Conservation (phyloP, 2,888 invertebrate species). For the Lamellibrachia satsuma region DNA sequence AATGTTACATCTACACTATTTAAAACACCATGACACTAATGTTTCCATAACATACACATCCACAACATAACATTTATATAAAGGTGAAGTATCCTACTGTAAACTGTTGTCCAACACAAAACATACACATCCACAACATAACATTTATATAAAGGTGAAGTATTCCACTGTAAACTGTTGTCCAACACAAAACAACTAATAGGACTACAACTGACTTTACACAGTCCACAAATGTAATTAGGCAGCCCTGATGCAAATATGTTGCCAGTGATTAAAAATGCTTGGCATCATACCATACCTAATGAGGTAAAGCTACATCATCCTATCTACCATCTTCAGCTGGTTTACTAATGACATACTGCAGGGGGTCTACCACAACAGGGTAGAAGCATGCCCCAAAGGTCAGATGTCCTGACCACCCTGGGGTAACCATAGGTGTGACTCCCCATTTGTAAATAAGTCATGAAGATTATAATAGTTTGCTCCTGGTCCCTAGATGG, state of each 20-base stretch:
- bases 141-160: background rate
- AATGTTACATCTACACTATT: background rate
- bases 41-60: background rate
- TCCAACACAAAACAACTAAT: background rate
- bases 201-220: background rate
- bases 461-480: background rate
- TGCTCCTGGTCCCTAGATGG: background rate
- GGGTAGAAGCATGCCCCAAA: background rate
- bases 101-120: background rate
- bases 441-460: background rate
- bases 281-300: background rate
- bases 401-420: background rate
- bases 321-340: background rate
- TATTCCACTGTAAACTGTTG: background rate
- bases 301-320: background rate
- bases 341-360: background rate
- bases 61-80: background rate
- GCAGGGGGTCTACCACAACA: background rate
- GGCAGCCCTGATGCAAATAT: background rate
- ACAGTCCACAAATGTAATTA: background rate
- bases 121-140: background rate
- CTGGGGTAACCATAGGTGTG: background rate
- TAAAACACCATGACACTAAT: background rate
- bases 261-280: background rate
- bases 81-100: background rate